phyloP scores from a whole-genome alignment of 2,888 invertebrate genomes.

The Agrochola litura region DNA sequence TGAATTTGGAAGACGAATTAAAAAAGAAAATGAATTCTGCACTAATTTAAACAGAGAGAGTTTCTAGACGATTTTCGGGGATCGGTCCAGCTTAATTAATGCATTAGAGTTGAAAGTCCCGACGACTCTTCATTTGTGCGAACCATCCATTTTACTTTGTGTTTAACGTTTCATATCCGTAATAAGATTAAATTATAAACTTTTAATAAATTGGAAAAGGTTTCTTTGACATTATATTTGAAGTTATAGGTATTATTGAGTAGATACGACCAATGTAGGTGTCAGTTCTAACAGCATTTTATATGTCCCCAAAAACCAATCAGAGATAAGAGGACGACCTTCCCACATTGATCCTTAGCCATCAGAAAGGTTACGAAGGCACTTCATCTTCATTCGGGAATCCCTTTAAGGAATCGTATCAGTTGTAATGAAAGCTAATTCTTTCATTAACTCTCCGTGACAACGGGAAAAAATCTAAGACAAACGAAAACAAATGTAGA shows the following conservation, averaged over 20 bases:
- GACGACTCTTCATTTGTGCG: slow-evolving; percentile 67
- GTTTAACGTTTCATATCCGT: slow-evolving; percentile 60
- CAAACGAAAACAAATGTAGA: slow-evolving; percentile 84
- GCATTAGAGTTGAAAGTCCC: slow-evolving; percentile 82
- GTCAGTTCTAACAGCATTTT: slow-evolving; percentile 74
- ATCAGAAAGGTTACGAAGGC: slow-evolving; percentile 86
- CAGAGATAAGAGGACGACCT: slow-evolving; percentile 82
- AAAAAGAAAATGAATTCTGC: slow-evolving; percentile 89
- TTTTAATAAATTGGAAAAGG: slow-evolving; percentile 21
- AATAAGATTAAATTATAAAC: slow-evolving; percentile 47
- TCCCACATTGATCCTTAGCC: slow-evolving; percentile 81
- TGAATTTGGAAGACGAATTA: slow-evolving; percentile 89
- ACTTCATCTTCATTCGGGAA: slow-evolving; percentile 89
- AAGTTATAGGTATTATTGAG: slow-evolving; percentile 12
- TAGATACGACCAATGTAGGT: slow-evolving; percentile 30
- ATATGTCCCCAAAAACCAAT: slow-evolving; percentile 84
- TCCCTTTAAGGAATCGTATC: slow-evolving; percentile 90
- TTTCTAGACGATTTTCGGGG: slow-evolving; percentile 85
- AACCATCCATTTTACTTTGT: slow-evolving; percentile 62
- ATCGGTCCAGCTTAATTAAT: slow-evolving; percentile 86
- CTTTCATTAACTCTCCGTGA: slow-evolving; percentile 90
- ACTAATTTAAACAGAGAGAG: slow-evolving; percentile 88
- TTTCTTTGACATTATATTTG: slow-evolving; percentile 5
- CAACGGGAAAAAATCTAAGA: slow-evolving; percentile 87
- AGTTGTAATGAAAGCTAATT: slow-evolving; percentile 90